Evolutionary conservation across 1,140 invertebrate genomes (phyloP).

Genomic region (Sminthurinus signatus): DNA sequence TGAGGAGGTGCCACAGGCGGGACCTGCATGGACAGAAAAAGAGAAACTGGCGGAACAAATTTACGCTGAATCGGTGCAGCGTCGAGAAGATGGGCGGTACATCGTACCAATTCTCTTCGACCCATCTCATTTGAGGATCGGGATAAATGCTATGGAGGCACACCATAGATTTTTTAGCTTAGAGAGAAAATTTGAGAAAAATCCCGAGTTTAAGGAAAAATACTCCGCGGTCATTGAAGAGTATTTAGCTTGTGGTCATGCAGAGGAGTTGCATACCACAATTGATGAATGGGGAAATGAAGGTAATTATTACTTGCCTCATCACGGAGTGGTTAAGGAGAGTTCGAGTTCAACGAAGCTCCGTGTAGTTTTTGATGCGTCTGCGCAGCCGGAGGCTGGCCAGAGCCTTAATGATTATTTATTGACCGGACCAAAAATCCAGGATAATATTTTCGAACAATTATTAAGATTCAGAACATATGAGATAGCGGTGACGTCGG

Average conservation of each 20-base stretch:
- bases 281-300: background rate
- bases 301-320: conserved; percentile 11
- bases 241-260: conserved; percentile 43
- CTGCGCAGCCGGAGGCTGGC: background rate
- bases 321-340: conserved; percentile 18
- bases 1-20: background rate
- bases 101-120: background rate
- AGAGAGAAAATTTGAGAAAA: background rate
- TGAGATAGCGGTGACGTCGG: conserved; percentile 42
- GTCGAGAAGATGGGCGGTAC: background rate
- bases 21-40: background rate
- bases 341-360: conserved; percentile 12
- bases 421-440: conserved; percentile 43
- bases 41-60: background rate
- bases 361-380: conserved; percentile 19
- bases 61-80: background rate
- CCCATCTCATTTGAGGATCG: background rate
- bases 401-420: conserved; percentile 30
- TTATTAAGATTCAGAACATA: conserved; percentile 47
- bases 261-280: conserved; percentile 27
- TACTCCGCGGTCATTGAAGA: conserved; percentile 37
- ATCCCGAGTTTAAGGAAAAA: background rate
- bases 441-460: conserved; percentile 45
- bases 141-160: background rate
- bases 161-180: background rate